A percentile compares a stretch with the other conserved stretches of the same genome.
These are phyloP conservation scores for Yoshiicerus persimilis DNA, from an alignment of 1,140 invertebrate species.

Conservation along the genomic window DNA sequence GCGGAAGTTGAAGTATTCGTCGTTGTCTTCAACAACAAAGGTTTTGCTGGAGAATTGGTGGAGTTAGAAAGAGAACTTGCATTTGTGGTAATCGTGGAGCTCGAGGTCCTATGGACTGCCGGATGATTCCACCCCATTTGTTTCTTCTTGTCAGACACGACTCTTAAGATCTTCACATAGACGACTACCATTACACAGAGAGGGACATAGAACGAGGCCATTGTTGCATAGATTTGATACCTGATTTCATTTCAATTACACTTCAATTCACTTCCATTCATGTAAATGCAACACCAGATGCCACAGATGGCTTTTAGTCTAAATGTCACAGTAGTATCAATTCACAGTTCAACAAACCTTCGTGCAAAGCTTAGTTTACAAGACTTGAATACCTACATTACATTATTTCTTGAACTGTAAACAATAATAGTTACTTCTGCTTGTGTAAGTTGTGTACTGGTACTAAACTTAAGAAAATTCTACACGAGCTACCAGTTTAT, in stretches of 20 bases:
- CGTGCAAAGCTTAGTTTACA: too few relatives aligned
- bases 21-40: slow-evolving; percentile 2
- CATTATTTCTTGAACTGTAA: too few relatives aligned
- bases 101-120: not conserved
- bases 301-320: not conserved
- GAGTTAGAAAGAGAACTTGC: slow-evolving; percentile 9
- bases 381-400: too few relatives aligned
- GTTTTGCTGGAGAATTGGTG: not conserved
- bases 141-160: slow-evolving; percentile 53
- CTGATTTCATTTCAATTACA: slow-evolving; percentile 47
- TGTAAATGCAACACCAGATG: too few relatives aligned
- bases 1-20: not conserved
- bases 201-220: slow-evolving; percentile 87
- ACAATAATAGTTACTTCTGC: too few relatives aligned
- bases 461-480: too few relatives aligned
- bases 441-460: too few relatives aligned
- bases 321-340: not conserved
- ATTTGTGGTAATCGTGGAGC: not conserved
- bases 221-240: slow-evolving; percentile 86
- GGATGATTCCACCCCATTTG: slow-evolving; percentile 53
- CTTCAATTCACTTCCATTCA: not conserved
- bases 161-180: slow-evolving; percentile 85
- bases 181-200: slow-evolving; percentile 84
- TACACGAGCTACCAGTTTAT: too few relatives aligned
- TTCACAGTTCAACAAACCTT: too few relatives aligned